Evolutionary conservation across 2,797 vertebrate species (phyloP).

Genomic region (Xenopus petersii): DNA sequence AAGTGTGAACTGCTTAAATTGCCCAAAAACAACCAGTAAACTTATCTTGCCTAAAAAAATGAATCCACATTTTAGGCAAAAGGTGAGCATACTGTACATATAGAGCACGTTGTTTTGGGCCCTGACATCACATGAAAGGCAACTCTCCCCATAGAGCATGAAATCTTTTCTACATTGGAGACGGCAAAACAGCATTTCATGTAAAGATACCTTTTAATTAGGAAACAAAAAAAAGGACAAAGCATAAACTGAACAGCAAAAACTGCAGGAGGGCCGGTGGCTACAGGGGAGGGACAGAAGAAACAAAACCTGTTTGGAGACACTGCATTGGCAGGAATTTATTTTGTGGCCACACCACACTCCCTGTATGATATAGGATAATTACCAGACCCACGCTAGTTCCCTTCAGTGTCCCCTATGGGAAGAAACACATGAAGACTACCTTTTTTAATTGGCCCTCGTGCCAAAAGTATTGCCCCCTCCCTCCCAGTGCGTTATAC

Average conservation of each 20-base stretch:
- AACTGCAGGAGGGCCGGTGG: neutral
- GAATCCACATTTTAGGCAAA: too few relatives aligned
- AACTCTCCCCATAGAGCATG: too few relatives aligned
- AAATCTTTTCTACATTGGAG: neutral
- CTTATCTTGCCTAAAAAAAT: too few relatives aligned
- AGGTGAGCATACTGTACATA: too few relatives aligned
- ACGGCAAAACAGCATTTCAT: neutral
- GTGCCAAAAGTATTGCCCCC: neutral
- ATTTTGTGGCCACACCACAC: neutral
- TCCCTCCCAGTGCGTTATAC: slow-evolving; percentile 51
- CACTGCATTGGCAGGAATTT: neutral
- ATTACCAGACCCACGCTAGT: too few relatives aligned
- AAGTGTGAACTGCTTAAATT: too few relatives aligned
- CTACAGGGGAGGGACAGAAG: neutral
- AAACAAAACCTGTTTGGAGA: neutral
- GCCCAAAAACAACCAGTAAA: too few relatives aligned
- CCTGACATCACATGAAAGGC: too few relatives aligned
- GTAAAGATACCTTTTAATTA: slow-evolving; percentile 54
- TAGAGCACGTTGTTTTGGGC: too few relatives aligned
- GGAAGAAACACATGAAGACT: neutral
- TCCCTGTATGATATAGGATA: neutral
- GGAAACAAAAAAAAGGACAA: slow-evolving; percentile 57
- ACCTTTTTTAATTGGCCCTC: neutral
- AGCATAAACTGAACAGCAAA: slow-evolving; percentile 59
- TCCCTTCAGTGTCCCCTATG: neutral